Base-by-base conservation (phyloP, 2,888 invertebrate species). In the Caradrina clavipalpis region DNA sequence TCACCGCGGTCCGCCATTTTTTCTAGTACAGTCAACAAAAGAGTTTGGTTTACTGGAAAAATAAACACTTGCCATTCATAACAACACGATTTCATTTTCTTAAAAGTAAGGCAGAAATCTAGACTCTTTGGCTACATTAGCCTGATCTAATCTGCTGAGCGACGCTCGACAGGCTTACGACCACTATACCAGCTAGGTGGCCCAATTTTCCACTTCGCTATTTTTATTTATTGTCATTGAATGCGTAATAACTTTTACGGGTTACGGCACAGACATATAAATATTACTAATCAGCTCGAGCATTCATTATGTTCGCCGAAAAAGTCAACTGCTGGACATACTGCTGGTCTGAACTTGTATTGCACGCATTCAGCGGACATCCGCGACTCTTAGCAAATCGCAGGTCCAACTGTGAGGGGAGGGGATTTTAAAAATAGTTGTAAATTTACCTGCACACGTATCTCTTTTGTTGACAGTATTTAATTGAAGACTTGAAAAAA, bases 401-500 rank as follows among this genome's bases (percentile, higher is more conserved):
- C 0, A 2, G 22, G 31, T 31, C 11, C 39, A 39, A 39, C 39
- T 39, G 11, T 1, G 11, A 2, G 8, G 3, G 35, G 35, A 8
- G 8, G 8, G 8, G 8, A 1, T 1, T 8, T 35, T 8, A 8
- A 8, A 6, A 35, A 10, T 42, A 13, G 13, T 42, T 42, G 42
- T 13, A 42, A 7, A 13, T 42, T 42, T n/a, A n/a, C 22, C 15
- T 11, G 31, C 11, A 60, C 35, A 56, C 15, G 11, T 21, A 42
- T 13, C 11, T 49, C 17, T 74, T 70, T 74, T 55, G 75, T 49
- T 31, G 42, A 1, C 54, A 31, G 74, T 70, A 73, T 70, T 76
- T 76, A 88, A 87, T 84, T 86, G 84, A 82, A 78, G 80, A 78
- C 68, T 81, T 78, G 62, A 82, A 84, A 85, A 86, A 86, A 66